Evolutionary conservation across 2,797 vertebrate species (phyloP), one percentile per base, ranked within the genome.

Genomic region (Thamnophis elegans): DNA sequence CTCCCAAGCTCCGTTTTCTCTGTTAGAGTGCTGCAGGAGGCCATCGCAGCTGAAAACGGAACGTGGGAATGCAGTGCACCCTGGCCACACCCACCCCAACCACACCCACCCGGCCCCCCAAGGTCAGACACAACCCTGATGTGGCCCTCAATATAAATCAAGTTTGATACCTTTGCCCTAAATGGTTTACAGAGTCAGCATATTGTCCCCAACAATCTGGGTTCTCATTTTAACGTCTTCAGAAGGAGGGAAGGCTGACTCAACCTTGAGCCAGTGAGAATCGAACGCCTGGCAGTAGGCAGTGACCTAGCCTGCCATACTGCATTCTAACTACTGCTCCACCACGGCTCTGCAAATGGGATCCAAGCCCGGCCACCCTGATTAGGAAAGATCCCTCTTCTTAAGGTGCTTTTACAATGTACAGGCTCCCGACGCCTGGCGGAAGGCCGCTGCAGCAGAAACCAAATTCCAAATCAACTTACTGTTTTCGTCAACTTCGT

Each of bases 401-500:
- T 42, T 42, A 42, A 25, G 36, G 16, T 42, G 68, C 36, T 78
- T 42, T 36, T 20, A 82, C 36, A 82, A 25, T 12, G 42, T 82
- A 9, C 20, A 25, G 9, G 28, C 16, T 18, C 51, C 53, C 53
- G 20, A 32, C 16, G 0, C 54, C 36, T 1, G 1, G 4, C 6
- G 18, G 56, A 58, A 58, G 14, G 86, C 12, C 1, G n/a, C 32
- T 55, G 18, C 42, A 28, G 5, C 4, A 47, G 9, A 60, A 86
- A 13, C 20, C 42, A 16, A 55, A 13, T 16, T 55, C 32, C 25
- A 55, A 32, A 22, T 25, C 54, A 87, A 18, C 96, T 95, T 53
- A 96, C 95, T 51, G 0, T 94, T 92, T 53, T 88, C 93, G 73
- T 95, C 62, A 85, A 94, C 92, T 1, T 62, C 42, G 0, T 89